Evolutionary conservation across 92 coral and sea anemone genomes (phyloP), one percentile per base, ranked within the genome.

Genomic region (Isaurus tuberculatus): DNA sequence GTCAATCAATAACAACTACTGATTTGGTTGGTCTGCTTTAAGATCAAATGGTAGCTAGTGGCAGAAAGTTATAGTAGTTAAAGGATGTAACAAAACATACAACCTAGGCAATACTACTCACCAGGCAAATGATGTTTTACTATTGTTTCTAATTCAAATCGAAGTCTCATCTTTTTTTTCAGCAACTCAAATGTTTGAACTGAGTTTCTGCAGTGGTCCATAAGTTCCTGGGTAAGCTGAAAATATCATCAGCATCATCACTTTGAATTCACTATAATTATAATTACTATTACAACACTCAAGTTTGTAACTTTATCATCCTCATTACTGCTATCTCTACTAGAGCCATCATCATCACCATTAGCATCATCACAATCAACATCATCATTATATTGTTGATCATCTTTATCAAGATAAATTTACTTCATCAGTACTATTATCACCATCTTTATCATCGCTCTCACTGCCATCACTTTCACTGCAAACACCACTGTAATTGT

Each of bases 141-240:
- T 33, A 70, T 32, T 22, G 46, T 31, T 69, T 92, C 97, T 15
- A 92, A 86, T 26, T 79, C 92, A 63, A 83, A 67, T 66, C 91
- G 68, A 17, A 92, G 87, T 31, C 64, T 83, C 79, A 91, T 60
- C 72, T 92, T 92, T 80, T 90, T 90, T 26, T 73, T 70, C 7
- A 92, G 83, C 32, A 75, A 70, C 51, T 72, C 89, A 14, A 51
- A 20, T 16, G 89, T 88, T 67, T 92, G 97, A 46, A 89, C 79
- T 33, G 69, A 48, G 37, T 67, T 87, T 28, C 67, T 29, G 58
- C 92, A 85, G 20, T 88, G 89, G 0, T 83, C 86, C 79, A 77
- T 84, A 0, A 92, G 81, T 40, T 92, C 97, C 6, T 58, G 65
- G 51, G 92, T 81, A 10, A 92, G 87, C 97, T 92, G 60, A 33